Conservation (phyloP, 2,113 vertebrate species). For the Callopanchax toddi region DNA sequence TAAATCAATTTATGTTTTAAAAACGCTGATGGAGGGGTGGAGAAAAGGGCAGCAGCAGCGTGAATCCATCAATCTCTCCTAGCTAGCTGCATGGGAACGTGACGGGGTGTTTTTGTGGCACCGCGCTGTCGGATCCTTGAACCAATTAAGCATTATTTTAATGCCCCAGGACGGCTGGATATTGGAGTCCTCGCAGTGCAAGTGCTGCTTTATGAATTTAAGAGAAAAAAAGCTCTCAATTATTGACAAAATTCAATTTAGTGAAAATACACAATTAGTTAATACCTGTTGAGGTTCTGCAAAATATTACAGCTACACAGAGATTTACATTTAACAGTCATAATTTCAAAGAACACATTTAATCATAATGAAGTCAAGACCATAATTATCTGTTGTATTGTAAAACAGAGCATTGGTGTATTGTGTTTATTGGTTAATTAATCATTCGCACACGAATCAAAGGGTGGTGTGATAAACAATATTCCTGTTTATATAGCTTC, state of each 20-base stretch:
- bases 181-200: constrained; percentile 15
- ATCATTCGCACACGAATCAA: constrained; percentile 18
- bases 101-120: constrained; percentile 44
- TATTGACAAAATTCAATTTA: constrained; percentile 2
- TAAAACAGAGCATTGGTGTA: constrained; percentile 11
- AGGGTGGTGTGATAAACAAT: neutral
- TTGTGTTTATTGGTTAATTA: neutral
- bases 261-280: constrained; percentile 38
- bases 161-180: constrained; percentile 33
- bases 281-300: neutral
- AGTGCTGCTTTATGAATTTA: constrained; percentile 19
- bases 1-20: constrained; percentile 28
- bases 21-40: constrained; percentile 2
- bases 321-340: too few relatives aligned
- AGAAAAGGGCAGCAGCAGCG: constrained; percentile 30
- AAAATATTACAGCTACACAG: neutral
- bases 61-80: constrained; percentile 38
- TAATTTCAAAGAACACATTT: neutral
- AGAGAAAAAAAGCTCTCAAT: constrained; percentile 6
- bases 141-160: constrained; percentile 53
- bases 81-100: constrained; percentile 14
- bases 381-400: constrained; percentile 17
- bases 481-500: too few relatives aligned
- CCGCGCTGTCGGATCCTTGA: constrained; percentile 32
- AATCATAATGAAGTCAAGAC: neutral